A percentile compares a stretch with the other conserved stretches of the same genome.
phyloP scores from a whole-genome alignment of 2,113 vertebrate genomes.

The Pedionomus torquatus region DNA sequence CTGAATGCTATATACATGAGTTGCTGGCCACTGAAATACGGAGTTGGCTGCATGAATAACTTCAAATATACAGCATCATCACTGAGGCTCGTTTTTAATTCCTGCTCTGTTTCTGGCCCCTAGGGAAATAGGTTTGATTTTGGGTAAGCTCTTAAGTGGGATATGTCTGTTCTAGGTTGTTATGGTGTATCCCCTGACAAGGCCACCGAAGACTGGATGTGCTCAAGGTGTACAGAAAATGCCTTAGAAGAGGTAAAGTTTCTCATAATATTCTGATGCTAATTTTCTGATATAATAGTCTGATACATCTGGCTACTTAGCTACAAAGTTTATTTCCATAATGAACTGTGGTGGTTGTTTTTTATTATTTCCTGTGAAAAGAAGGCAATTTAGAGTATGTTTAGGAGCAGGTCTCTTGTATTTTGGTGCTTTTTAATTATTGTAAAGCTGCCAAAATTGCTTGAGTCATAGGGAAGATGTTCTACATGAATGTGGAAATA shows the following conservation, averaged over 20 bases:
- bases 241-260: constrained; percentile 88
- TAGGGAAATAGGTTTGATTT: background rate
- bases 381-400: background rate
- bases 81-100: background rate
- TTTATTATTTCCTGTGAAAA: background rate
- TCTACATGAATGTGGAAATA: background rate
- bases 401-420: background rate
- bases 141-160: background rate
- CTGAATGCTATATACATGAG: background rate
- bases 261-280: background rate
- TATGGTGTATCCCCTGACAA: constrained; percentile 87
- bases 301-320: background rate
- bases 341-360: background rate
- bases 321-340: background rate
- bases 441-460: background rate
- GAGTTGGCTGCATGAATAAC: background rate
- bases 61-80: background rate
- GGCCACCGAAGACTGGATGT: constrained; percentile 87
- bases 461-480: background rate
- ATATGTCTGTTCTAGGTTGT: constrained; percentile 80
- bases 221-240: constrained; percentile 89
- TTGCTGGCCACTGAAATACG: background rate
- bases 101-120: background rate
- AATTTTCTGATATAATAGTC: too few relatives aligned
- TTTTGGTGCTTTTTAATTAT: background rate